Evolutionary conservation across 1,140 invertebrate species (phyloP), one percentile per base, ranked within the genome.

Genomic region (Drosophila orena): DNA sequence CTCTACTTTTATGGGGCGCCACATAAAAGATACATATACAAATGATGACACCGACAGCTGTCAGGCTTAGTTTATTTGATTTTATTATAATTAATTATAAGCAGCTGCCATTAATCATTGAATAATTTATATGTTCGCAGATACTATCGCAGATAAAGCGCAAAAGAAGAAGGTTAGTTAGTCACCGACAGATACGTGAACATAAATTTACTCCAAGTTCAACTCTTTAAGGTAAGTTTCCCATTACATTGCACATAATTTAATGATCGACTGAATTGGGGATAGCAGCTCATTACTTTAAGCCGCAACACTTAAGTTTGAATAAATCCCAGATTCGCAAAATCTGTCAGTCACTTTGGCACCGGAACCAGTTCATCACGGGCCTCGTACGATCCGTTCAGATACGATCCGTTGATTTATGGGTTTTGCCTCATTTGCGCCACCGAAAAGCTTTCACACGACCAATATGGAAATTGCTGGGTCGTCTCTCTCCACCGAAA

Each of bases 41-140:
- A 91, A 91, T 84, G 88, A 91, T 91, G 88, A 84, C 83, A 88
- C 88, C 91, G 88, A 91, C 88, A 91, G 88, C 88, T 91, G 88
- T 91, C 88, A 91, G 70, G 74, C 79, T 90, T 85, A 74, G 80
- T 90, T 89, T 89, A 90, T 89, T 89, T 80, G 85, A 90, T 89
- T 89, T 90, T 90, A 90, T 90, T 90, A 90, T 86, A 90, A 90
- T 90, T 90, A 90, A 90, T 90, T 90, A 90, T 81, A 65, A 71
- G 73, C 79, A 77, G 81, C 53, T 64, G 64, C 74, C 88, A 90
- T 90, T 83, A 90, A 90, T 90, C 88, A 90, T 80, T 90, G 76
- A 90, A 83, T 90, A 81, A 90, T 90, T 83, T 90, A 90, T 86
- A 66, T 50, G 68, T 69, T 77, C 57, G 57, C 52, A 55, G 74